Percentiles rank a stretch among this genome's conserved stretches.
Conservation (phyloP, 2,113 vertebrate genomes). For the Callaeas wilsoni region DNA sequence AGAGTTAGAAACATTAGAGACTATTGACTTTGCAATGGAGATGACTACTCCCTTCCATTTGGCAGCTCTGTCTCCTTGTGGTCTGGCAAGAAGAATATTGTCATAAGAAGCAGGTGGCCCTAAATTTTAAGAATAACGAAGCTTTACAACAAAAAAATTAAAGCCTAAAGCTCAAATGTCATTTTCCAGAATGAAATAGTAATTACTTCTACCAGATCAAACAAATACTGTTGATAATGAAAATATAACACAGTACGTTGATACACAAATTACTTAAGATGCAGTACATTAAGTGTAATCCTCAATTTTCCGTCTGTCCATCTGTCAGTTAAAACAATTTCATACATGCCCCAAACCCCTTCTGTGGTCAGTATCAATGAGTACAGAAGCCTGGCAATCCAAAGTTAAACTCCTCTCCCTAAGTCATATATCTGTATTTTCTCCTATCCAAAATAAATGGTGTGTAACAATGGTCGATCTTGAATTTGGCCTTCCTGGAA, state of each 20-base stretch:
- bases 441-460: not conserved
- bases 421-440: not conserved
- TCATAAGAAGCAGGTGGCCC: conserved; percentile 52
- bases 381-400: not conserved
- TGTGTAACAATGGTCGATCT: not conserved
- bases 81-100: conserved; percentile 51
- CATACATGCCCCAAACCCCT: not conserved
- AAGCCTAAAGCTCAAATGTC: not conserved
- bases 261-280: not conserved
- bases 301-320: not conserved
- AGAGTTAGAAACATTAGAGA: conserved; percentile 40
- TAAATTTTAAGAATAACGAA: conserved; percentile 13
- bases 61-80: conserved; percentile 36
- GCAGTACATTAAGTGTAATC: not conserved
- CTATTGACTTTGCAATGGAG: conserved; percentile 60
- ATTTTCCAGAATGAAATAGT: not conserved
- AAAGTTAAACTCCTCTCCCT: not conserved
- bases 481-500: not conserved
- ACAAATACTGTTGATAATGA: not conserved
- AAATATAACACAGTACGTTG: not conserved
- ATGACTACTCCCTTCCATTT: conserved; percentile 49
- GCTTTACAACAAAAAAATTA: conserved; percentile 12
- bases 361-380: not conserved
- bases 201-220: conserved; percentile 15
- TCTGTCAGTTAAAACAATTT: not conserved